Evolutionary conservation across 2,797 vertebrate genomes (phyloP), one percentile per base, ranked within the genome.

Genomic region (Rhinichthys osculus): DNA sequence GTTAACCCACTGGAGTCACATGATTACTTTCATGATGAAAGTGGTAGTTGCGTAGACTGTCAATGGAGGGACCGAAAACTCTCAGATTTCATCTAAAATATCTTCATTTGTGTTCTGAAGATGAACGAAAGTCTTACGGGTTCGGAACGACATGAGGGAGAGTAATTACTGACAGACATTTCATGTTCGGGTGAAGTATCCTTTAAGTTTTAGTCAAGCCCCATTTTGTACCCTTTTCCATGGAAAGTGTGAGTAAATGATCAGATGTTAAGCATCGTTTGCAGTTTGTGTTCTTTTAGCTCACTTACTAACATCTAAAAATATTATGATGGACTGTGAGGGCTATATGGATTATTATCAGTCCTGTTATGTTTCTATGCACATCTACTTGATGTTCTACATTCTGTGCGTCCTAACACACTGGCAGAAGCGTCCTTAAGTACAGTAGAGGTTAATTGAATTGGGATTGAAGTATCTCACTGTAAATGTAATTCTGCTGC

Each of bases 401-500:
- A 47, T 64, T 78, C 35, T 33, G 23, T 57, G 17, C 67, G 30
- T 57, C 23, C 44, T 70, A 35, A 54, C 54, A n/a, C 8, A 0
- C 78, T 50, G 42, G 80, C 50, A 71, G 27, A 73, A 47, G 38
- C 70, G 35, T 17, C 38, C 19, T 38, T 4, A 5, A 62, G 27
- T 82, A 70, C 67, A 42, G 21, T 62, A 83, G 38, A 62, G 17
- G 30, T 38, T 21, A 19, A 52, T 9, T 80, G 62, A 50, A 33
- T 80, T 67, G 42, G 23, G 52, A 71, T 57, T 27, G 5, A 71
- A 71, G 66, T 71, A 57, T 35, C 47, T 52, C 54, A 66, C 59
- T 83, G 40, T 50, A 77, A 40, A 69, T 78, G 30, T 35, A 8
- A 42, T 57, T 83, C 85, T 64, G 5, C 90, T 92, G 91, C 90